Conservation (phyloP, 2,797 vertebrate genomes). For the Benthosema pterotum region DNA sequence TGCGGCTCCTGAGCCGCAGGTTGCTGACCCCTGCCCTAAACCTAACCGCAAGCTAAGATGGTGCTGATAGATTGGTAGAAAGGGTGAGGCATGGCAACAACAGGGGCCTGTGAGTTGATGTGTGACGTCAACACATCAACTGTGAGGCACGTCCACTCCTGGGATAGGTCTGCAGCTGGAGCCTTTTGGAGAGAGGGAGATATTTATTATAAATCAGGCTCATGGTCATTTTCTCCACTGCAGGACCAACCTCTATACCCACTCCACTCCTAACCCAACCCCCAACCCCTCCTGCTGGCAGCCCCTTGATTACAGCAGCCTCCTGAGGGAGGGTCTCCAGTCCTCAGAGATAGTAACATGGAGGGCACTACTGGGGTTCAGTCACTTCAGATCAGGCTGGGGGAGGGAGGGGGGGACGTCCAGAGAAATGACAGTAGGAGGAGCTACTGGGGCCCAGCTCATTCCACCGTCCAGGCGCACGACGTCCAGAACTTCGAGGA, state of each 20-base stretch:
- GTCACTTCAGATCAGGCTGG: slow-evolving; percentile 86
- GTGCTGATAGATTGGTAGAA: too few relatives aligned
- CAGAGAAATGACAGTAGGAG: too few relatives aligned
- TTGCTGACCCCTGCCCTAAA: too few relatives aligned
- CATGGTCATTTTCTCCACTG: slow-evolving; percentile 51
- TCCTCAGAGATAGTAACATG: slow-evolving; percentile 76
- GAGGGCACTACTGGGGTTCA: slow-evolving; percentile 73
- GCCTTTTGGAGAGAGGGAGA: not conserved
- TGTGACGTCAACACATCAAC: too few relatives aligned
- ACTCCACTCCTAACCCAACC: slow-evolving; percentile 35
- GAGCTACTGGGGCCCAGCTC: too few relatives aligned
- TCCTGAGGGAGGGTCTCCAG: slow-evolving; percentile 70
- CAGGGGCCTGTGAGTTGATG: too few relatives aligned
- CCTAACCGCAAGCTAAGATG: too few relatives aligned
- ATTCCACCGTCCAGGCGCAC: too few relatives aligned
- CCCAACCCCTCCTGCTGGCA: slow-evolving; percentile 50
- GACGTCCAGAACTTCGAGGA: slow-evolving; percentile 86
- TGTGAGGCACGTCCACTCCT: too few relatives aligned
- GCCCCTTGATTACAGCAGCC: slow-evolving; percentile 77
- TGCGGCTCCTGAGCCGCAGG: too few relatives aligned
- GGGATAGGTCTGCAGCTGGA: too few relatives aligned
- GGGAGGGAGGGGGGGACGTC: slow-evolving; percentile 90
- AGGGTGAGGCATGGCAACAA: too few relatives aligned
- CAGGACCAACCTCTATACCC: slow-evolving; percentile 40
- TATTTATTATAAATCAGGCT: slow-evolving; percentile 34